Evolutionary conservation across 1,140 invertebrate species (phyloP), one percentile per base, ranked within the genome.

Genomic region (Drosophila melanica): DNA sequence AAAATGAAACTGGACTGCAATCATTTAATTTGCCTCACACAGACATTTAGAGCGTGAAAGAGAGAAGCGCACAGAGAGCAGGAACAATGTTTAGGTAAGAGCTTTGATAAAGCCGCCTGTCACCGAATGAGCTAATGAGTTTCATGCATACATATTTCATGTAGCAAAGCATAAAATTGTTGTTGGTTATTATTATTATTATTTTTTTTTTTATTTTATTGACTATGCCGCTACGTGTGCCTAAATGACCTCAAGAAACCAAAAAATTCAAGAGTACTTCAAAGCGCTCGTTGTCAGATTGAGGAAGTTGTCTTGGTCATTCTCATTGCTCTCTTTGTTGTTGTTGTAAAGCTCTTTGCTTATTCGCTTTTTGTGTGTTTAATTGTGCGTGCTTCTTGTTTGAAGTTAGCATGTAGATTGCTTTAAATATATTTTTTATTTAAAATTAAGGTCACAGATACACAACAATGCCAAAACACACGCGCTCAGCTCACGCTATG

Each of bases 381-480:
- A 84, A 79, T 79, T 84, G 80, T 64, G 81, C 81, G 81, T 76
- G 68, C 72, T 76, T 72, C 55, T 65, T 23, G 58, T 44, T 74
- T 23, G 42, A 66, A 66, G 65, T 64, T 63, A 58, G 16, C 39
- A 50, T 42, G 20, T 67, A 68, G 33, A 55, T 55, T 53, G 23
- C 39, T 60, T 44, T 30, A 67, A 30, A 47, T 57, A 58, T 58
- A n/a, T 55, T 69, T 53, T 55, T 57, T 71, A 47, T 60, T 64
- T 71, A 50, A 51, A 71, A 71, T 65, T 75, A 75, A 76, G 73
- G 73, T 76, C 73, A 72, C 54, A 71, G 30, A 37, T n/a, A 62
- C 18, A 42, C 45, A 63, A 16, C 41, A 11, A 30, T 2, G 55
- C 4, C 23, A 39, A 60, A 41, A 63, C 66, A 62, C 62, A 57